phyloP scores from a whole-genome alignment of 2,797 vertebrate genomes.

The Tiaroga cobitis region DNA sequence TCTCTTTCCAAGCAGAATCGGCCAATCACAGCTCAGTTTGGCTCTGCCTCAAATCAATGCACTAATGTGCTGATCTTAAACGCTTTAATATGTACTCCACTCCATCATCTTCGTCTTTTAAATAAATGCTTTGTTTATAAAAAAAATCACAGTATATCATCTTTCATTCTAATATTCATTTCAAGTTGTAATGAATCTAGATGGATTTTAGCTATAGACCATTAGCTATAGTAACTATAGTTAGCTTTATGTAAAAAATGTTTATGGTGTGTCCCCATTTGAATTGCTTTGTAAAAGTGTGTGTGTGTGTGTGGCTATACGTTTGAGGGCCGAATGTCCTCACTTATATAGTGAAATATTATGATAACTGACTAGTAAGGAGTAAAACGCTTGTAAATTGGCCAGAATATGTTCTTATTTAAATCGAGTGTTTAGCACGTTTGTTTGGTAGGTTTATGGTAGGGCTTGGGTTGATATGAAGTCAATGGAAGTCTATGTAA shows the following conservation, averaged over 20 bases:
- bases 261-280: not conserved
- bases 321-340: too few relatives aligned
- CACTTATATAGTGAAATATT: not conserved
- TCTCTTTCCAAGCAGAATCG: not conserved
- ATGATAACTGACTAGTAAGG: too few relatives aligned
- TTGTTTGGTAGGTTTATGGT: not conserved
- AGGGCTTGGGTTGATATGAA: not conserved
- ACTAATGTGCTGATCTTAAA: not conserved
- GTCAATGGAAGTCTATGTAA: not conserved
- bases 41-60: not conserved
- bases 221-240: not conserved
- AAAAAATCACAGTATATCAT: not conserved
- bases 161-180: not conserved
- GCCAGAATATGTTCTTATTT: too few relatives aligned
- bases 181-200: not conserved
- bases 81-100: not conserved
- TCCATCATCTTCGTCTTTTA: not conserved
- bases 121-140: constrained; percentile 41
- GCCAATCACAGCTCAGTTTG: not conserved
- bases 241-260: not conserved
- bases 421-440: not conserved
- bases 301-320: not conserved
- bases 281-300: not conserved
- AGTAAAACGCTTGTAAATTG: too few relatives aligned
- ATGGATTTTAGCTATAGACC: not conserved